These are phyloP conservation scores for Drosophila sp. DNA, from an alignment of 1,140 invertebrate species.

Conservation along the genomic window DNA sequence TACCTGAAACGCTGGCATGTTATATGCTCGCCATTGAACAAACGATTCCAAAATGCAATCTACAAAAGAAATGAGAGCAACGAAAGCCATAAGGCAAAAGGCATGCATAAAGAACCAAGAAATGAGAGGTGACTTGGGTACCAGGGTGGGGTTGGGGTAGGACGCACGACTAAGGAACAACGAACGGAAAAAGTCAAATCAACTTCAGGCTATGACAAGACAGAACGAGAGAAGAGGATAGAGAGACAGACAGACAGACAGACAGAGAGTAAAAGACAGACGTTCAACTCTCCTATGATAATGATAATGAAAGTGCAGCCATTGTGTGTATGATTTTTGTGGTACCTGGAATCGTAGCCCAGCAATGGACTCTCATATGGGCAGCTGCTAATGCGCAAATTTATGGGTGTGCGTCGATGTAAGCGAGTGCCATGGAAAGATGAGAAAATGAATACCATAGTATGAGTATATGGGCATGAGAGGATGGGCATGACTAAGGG, in stretches of 20 bases:
- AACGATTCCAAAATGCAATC: constrained; percentile 82
- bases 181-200: constrained; percentile 62
- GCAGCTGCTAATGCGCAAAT: constrained; percentile 82
- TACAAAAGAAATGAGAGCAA: constrained; percentile 49
- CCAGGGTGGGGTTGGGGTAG: neutral
- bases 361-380: constrained; percentile 84
- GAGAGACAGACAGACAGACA: constrained; percentile 13
- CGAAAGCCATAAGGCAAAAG: constrained; percentile 35
- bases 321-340: constrained; percentile 18
- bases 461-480: constrained; percentile 30
- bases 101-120: constrained; percentile 52
- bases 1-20: constrained; percentile 77
- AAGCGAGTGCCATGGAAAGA: constrained; percentile 49
- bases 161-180: neutral
- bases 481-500: constrained; percentile 17
- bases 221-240: constrained; percentile 18
- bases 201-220: constrained; percentile 53
- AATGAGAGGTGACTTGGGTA: constrained; percentile 12
- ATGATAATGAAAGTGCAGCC: constrained; percentile 72
- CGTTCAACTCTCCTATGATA: constrained; percentile 58
- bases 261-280: constrained; percentile 4
- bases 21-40: constrained; percentile 79
- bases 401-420: constrained; percentile 58
- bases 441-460: constrained; percentile 43
- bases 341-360: constrained; percentile 84